These are phyloP conservation scores for Orthosia incerta DNA, from an alignment of 2,888 invertebrate species.

Conservation along the genomic window DNA sequence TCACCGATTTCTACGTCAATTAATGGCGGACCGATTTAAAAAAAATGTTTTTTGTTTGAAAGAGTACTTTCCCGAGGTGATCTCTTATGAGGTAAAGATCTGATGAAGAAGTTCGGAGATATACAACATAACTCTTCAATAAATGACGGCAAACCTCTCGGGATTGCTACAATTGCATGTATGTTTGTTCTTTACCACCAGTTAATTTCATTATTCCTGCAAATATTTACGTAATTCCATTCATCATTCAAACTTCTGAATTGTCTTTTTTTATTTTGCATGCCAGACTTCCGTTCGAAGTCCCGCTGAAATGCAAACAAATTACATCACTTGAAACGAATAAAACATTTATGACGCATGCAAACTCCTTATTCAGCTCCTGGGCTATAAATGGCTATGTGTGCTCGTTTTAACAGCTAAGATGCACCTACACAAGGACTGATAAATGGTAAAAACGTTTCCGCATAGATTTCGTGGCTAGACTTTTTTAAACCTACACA, in stretches of 20 bases:
- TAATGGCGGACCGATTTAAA: too few relatives aligned
- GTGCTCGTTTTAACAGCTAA: conserved; percentile 30
- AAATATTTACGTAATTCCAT: conserved; percentile 11
- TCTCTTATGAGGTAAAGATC: too few relatives aligned
- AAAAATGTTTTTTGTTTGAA: too few relatives aligned
- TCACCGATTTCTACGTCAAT: too few relatives aligned
- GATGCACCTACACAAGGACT: conserved; percentile 53
- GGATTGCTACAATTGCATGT: too few relatives aligned
- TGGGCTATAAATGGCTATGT: conserved; percentile 44
- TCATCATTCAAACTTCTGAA: neutral
- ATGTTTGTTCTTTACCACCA: too few relatives aligned
- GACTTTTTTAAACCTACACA: conserved; percentile 28
- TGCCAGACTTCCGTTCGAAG: conserved; percentile 14
- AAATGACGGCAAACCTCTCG: too few relatives aligned
- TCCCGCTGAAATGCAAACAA: conserved; percentile 19
- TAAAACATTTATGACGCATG: conserved; percentile 51
- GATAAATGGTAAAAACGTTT: conserved; percentile 35
- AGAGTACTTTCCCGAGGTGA: too few relatives aligned
- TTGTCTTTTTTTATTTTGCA: conserved; percentile 19
- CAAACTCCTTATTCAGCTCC: conserved; percentile 30
- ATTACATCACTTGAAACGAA: conserved; percentile 41
- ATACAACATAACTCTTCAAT: too few relatives aligned
- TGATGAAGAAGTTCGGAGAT: too few relatives aligned
- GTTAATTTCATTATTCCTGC: neutral
- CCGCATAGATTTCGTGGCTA: conserved; percentile 29